Base-by-base conservation (phyloP, 2,113 vertebrate genomes). In the Corythornis cristatus region DNA sequence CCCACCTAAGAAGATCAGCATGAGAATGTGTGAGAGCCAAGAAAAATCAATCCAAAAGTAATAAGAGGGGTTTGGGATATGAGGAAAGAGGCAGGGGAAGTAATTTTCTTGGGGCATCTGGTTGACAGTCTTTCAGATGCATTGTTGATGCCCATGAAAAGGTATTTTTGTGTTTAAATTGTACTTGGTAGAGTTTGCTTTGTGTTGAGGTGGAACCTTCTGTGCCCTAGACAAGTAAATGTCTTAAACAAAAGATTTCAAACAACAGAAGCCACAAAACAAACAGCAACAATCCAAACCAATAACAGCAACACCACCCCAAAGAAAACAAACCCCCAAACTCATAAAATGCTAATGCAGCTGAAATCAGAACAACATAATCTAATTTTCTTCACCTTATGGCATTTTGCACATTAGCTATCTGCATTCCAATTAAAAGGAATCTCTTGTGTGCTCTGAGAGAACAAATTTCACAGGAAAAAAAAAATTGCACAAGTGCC, bases 1-100 rank as follows among this genome's bases (percentile, higher is more conserved):
- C 81, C 95, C 93, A 96, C 94, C 89, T 92, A 89, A 89, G 96
- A 93, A 48, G 86, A 93, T 72, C 94, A 92, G 89, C 73, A 60
- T 65, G 56, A 77, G 15, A 35, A 22, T 62, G 12, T 71, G 35
- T 33, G 64, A 76, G n/a, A 86, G 87, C 86, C 92, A 95, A 94
- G 51, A 73, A 92, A 96, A 93, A 94, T 80, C 89, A 93, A 84
- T 93, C 86, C 91, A 88, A 95, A 93, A 67, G 51, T 70, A 94
- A 67, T 90, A 89, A 90, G 86, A 94, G 77, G 65, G 19, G 23
- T 35, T 95, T 94, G 84, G 64, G 74, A 85, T 83, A 85, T 83
- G 67, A 73, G 51, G 92, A 93, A 83, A 88, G 75, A 92, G n/a
- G 60, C 50, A 79, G 28, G 60, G 26, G 35, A 94, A 92, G 61